Evolutionary conservation across 2,113 vertebrate species (phyloP).

Genomic region (Mirza zaza): DNA sequence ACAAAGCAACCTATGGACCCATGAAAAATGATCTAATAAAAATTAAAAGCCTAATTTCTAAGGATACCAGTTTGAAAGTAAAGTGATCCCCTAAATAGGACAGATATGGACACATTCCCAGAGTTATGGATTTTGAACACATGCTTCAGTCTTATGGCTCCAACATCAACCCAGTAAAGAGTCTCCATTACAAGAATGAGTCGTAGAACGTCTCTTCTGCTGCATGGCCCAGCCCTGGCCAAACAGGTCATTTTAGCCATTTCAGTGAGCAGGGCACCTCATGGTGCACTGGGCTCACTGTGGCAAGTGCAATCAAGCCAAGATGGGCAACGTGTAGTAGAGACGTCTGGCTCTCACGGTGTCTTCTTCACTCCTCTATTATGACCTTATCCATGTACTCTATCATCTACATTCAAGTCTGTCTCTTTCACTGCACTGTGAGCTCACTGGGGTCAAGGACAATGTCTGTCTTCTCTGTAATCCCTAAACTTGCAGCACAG

Average conservation of each 20-base stretch:
- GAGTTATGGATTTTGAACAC: not conserved
- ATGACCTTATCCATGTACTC: not conserved
- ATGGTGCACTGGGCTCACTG: not conserved
- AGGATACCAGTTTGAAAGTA: not conserved
- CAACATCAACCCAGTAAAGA: not conserved
- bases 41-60: conserved; percentile 5
- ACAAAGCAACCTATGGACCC: not conserved
- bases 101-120: not conserved
- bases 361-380: not conserved
- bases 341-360: not conserved
- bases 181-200: not conserved
- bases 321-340: not conserved
- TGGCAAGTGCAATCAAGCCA: not conserved
- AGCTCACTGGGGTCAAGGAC: not conserved
- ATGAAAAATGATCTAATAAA: not conserved
- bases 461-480: not conserved
- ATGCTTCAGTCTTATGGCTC: not conserved
- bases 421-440: not conserved
- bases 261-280: not conserved
- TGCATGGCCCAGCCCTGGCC: not conserved
- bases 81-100: not conserved
- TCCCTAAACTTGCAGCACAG: not conserved
- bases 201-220: not conserved
- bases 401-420: not conserved
- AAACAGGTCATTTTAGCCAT: not conserved